Percentiles rank a stretch among this genome's conserved stretches.
Evolutionary conservation across 2,113 vertebrate species (phyloP).

Genomic region (Sarotherodon lohbergeri): DNA sequence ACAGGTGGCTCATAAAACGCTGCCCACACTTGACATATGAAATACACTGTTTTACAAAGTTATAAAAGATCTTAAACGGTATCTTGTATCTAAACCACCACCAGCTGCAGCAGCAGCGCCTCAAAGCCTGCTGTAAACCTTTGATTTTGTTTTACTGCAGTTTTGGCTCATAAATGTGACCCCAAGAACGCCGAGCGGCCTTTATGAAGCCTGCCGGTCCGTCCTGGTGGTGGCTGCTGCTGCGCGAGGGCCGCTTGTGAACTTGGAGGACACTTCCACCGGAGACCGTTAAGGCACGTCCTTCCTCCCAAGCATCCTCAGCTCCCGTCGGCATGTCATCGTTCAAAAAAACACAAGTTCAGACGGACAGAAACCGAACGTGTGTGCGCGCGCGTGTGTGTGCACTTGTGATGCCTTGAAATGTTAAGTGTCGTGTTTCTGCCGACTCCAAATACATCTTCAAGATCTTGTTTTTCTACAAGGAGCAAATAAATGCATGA

Average conservation of each 20-base stretch:
- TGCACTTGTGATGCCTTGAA: slow-evolving; percentile 24
- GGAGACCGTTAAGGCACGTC: slow-evolving; percentile 72
- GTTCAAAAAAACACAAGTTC: slow-evolving; percentile 61
- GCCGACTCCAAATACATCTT: slow-evolving; percentile 27
- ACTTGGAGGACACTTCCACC: slow-evolving; percentile 47
- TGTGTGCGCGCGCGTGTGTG: background rate
- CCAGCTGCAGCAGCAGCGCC: background rate
- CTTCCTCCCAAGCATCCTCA: slow-evolving; percentile 49
- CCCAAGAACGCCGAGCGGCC: slow-evolving; percentile 4
- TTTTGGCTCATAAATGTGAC: slow-evolving; percentile 45
- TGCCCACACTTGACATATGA: slow-evolving; percentile 28
- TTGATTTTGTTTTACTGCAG: slow-evolving; percentile 13
- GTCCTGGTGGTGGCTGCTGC: slow-evolving; percentile 2
- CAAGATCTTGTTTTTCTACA: slow-evolving; percentile 29
- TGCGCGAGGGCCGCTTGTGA: background rate
- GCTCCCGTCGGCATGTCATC: slow-evolving; percentile 28
- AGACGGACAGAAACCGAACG: slow-evolving; percentile 19
- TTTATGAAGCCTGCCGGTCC: background rate
- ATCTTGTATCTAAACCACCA: slow-evolving; percentile 31
- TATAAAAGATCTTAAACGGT: slow-evolving; percentile 55
- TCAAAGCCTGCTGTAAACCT: slow-evolving; percentile 22
- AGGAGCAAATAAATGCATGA: slow-evolving; percentile 51
- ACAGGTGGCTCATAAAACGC: slow-evolving; percentile 29
- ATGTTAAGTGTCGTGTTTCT: slow-evolving; percentile 15
- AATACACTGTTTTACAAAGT: slow-evolving; percentile 42